Percentiles rank a stretch among this genome's conserved stretches.
Evolutionary conservation across 1,140 invertebrate species (phyloP).

Genomic region (Ceratina calcarata): DNA sequence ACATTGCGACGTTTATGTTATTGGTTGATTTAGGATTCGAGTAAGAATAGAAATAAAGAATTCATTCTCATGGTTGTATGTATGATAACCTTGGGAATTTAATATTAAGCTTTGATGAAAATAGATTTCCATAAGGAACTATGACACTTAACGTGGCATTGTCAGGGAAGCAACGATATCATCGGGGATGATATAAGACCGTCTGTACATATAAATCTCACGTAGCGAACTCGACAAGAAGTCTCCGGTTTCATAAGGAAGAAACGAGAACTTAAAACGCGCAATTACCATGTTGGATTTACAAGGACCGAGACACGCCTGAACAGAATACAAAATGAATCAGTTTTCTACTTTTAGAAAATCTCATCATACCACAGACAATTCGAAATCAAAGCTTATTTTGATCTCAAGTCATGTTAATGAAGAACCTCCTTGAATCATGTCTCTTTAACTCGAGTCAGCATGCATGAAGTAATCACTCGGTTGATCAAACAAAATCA

Average conservation of each 20-base stretch:
- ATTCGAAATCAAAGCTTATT: not conserved
- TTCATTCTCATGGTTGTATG: too few relatives aligned
- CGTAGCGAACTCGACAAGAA: constrained; percentile 36
- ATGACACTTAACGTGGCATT: not conserved
- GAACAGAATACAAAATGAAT: constrained; percentile 24
- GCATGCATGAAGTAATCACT: not conserved
- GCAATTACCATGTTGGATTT: constrained; percentile 15
- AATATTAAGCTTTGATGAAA: too few relatives aligned
- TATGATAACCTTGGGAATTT: too few relatives aligned
- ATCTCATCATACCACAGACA: not conserved
- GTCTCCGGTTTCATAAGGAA: constrained; percentile 28
- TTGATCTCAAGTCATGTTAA: too few relatives aligned
- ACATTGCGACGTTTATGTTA: too few relatives aligned
- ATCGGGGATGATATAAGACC: constrained; percentile 3
- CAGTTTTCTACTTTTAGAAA: constrained; percentile 15
- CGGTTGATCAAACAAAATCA: not conserved
- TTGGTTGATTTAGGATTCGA: too few relatives aligned
- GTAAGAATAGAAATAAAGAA: too few relatives aligned
- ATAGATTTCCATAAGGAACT: not conserved
- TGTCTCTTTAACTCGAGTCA: not conserved
- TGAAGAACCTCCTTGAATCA: too few relatives aligned
- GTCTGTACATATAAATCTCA: constrained; percentile 36
- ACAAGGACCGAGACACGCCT: not conserved
- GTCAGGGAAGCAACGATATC: constrained; percentile 16
- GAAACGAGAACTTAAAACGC: constrained; percentile 32